Evolutionary conservation across 2,888 invertebrate genomes (phyloP).

Genomic region (Coelopa pilipes): DNA sequence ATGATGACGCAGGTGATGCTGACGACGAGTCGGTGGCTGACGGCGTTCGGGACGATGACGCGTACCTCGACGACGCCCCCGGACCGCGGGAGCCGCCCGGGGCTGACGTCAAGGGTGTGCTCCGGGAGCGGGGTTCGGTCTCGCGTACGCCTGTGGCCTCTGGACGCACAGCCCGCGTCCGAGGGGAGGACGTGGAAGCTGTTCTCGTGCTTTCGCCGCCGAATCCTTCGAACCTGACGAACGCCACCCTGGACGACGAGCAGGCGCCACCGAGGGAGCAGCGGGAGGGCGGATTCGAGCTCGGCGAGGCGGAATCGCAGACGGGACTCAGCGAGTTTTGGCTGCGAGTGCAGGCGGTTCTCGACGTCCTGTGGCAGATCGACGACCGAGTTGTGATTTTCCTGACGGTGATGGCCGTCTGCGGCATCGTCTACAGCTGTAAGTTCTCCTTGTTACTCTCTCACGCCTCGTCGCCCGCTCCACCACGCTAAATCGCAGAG

Average conservation of each 20-base stretch:
- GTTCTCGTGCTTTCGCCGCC: no score
- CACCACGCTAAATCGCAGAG: neutral
- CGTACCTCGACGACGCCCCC: no score
- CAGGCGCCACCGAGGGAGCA: neutral
- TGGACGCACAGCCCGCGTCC: no score
- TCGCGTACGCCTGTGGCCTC: neutral
- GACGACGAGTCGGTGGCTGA: neutral
- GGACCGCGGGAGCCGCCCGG: no score
- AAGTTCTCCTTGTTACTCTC: constrained; percentile 58
- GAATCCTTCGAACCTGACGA: no score
- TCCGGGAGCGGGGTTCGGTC: no score
- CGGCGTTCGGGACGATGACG: neutral
- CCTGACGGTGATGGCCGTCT: constrained; percentile 67
- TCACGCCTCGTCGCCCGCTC: neutral
- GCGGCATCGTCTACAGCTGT: constrained; percentile 70
- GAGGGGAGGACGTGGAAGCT: neutral
- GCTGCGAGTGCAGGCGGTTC: constrained; percentile 42
- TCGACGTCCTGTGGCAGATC: constrained; percentile 54
- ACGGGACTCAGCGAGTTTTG: constrained; percentile 18
- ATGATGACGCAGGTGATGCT: neutral
- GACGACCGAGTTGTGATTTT: constrained; percentile 61
- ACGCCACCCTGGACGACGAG: neutral
- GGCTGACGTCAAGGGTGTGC: no score
- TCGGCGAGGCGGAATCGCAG: constrained; percentile 26
- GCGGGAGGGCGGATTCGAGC: neutral